These are phyloP conservation scores for Paratrypauchen microcephalus DNA, from an alignment of 2,797 vertebrate genomes.

Conservation along the genomic window DNA sequence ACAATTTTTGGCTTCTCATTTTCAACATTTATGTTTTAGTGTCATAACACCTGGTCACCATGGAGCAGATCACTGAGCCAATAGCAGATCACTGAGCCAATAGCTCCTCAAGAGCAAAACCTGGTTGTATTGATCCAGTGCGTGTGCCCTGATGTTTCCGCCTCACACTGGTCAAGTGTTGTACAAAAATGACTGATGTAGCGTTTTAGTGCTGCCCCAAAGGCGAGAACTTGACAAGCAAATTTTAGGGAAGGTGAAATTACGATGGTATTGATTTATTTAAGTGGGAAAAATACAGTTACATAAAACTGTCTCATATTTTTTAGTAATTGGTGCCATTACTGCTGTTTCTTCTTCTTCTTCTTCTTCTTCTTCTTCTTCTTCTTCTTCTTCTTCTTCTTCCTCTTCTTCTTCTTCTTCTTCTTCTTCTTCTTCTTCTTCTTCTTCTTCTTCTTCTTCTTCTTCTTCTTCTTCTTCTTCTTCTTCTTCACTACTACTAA, in stretches of 20 bases:
- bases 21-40: slow-evolving; percentile 5
- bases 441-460: too few relatives aligned
- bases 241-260: slow-evolving; percentile 45
- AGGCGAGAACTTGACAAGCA: slow-evolving; percentile 41
- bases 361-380: too few relatives aligned
- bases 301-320: background rate
- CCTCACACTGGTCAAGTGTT: slow-evolving; percentile 55
- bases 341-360: too few relatives aligned
- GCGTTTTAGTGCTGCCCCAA: slow-evolving; percentile 51
- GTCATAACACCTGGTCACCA: slow-evolving; percentile 8
- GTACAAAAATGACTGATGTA: slow-evolving; percentile 64
- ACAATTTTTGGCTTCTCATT: background rate
- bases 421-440: too few relatives aligned
- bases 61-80: slow-evolving; percentile 35
- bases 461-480: too few relatives aligned
- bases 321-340: background rate
- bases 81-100: slow-evolving; percentile 47
- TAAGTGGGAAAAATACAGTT: slow-evolving; percentile 13
- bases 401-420: too few relatives aligned
- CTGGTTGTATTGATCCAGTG: slow-evolving; percentile 65
- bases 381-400: too few relatives aligned
- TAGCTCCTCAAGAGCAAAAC: slow-evolving; percentile 68
- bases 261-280: slow-evolving; percentile 40
- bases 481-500: too few relatives aligned
- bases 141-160: slow-evolving; percentile 58